These are phyloP conservation scores for Lethocerus indicus DNA, from an alignment of 1,140 invertebrate genomes.

Conservation along the genomic window DNA sequence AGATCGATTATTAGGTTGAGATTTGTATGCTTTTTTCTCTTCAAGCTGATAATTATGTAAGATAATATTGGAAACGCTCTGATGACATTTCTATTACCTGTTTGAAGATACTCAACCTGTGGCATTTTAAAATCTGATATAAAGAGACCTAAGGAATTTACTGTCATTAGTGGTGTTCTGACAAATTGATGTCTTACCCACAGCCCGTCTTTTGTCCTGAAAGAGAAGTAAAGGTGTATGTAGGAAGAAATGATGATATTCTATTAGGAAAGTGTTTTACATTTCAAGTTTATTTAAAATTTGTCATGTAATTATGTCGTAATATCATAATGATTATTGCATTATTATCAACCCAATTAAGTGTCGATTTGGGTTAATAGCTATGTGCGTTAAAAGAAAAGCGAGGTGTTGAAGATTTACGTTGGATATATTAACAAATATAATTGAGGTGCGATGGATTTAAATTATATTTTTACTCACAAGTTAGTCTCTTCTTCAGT, in stretches of 20 bases:
- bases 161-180: constrained; percentile 60
- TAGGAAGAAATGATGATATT: not conserved
- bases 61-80: not conserved
- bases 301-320: no score
- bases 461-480: no score
- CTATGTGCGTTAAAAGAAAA: no score
- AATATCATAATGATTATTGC: no score
- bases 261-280: no score
- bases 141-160: constrained; percentile 67
- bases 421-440: no score
- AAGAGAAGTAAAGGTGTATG: constrained; percentile 5
- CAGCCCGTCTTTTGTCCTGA: constrained; percentile 21
- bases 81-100: constrained; percentile 10
- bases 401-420: no score
- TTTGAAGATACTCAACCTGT: constrained; percentile 12
- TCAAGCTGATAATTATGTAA: not conserved
- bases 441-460: no score
- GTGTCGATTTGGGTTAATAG: no score
- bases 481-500: constrained; percentile 32
- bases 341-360: no score
- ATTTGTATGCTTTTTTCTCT: not conserved
- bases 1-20: not conserved
- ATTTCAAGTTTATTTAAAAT: no score
- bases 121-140: constrained; percentile 47
- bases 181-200: constrained; percentile 50